Evolutionary conservation across 2,888 invertebrate species (phyloP).

Genomic region (Oeneis ivallda): DNA sequence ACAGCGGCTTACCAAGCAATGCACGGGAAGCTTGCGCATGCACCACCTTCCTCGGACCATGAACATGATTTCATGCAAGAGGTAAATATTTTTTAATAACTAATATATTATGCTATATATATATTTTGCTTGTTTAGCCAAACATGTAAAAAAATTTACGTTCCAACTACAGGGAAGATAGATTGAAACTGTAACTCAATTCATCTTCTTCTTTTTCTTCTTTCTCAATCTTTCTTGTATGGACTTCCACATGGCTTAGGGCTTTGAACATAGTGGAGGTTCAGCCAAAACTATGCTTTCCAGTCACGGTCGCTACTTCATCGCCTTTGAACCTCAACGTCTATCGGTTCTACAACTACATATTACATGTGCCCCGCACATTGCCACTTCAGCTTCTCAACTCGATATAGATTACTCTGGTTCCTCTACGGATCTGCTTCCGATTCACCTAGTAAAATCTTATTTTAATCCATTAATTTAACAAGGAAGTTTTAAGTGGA

Average conservation of each 20-base stretch:
- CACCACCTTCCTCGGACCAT: slow-evolving; percentile 73
- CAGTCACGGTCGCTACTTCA: too few species aligned
- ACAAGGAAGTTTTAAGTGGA: slow-evolving; percentile 23
- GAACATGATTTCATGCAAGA: slow-evolving; percentile 93
- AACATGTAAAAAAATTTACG: not conserved
- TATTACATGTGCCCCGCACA: too few species aligned
- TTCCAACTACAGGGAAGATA: not conserved
- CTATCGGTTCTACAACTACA: too few species aligned
- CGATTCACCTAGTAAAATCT: too few species aligned
- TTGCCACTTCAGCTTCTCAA: too few species aligned
- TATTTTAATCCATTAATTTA: not conserved
- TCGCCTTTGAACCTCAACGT: too few species aligned
- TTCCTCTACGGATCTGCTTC: too few species aligned
- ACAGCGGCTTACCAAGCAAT: slow-evolving; percentile 97
- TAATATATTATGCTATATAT: slow-evolving; percentile 1
- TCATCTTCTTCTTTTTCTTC: not conserved
- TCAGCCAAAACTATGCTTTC: too few species aligned
- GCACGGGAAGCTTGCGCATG: slow-evolving; percentile 84
- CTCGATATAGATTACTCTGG: too few species aligned
- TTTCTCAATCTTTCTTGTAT: too few species aligned
- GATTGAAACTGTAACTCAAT: not conserved
- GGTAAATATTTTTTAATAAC: slow-evolving; percentile 75
- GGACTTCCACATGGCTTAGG: too few species aligned
- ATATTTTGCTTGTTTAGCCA: not conserved
- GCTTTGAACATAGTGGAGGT: too few species aligned